These are phyloP conservation scores for Calonectris borealis DNA, from an alignment of 2,113 vertebrate genomes.

Conservation along the genomic window DNA sequence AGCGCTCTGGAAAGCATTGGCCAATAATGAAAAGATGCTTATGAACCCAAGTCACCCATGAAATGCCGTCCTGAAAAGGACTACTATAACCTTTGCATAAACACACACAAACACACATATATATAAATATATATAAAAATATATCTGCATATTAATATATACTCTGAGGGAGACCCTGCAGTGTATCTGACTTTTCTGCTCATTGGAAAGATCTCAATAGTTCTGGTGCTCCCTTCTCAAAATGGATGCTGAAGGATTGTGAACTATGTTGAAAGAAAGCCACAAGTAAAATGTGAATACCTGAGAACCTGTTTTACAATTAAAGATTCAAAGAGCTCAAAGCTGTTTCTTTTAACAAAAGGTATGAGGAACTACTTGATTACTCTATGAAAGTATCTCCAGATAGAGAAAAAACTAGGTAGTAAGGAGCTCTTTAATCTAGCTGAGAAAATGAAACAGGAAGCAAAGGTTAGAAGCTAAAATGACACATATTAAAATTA, in stretches of 20 bases:
- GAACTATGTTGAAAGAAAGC: neutral
- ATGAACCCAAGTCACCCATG: neutral
- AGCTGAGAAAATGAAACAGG: constrained; percentile 29
- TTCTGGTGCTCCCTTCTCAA: neutral
- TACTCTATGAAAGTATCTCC: neutral
- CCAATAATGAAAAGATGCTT: neutral
- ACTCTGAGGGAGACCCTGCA: neutral
- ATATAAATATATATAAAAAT: neutral
- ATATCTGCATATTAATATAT: neutral
- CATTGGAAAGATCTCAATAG: neutral
- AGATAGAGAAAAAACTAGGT: neutral
- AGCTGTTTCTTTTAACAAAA: neutral
- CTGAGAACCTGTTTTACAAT: neutral
- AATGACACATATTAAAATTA: neutral
- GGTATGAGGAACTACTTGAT: neutral
- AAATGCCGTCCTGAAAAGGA: neutral
- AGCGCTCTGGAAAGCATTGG: neutral
- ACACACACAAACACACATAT: neutral
- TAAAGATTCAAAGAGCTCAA: neutral
- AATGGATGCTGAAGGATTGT: neutral
- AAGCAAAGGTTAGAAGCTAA: constrained; percentile 20
- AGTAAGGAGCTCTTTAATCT: constrained; percentile 9
- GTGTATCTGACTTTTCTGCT: neutral
- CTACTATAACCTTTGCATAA: neutral
- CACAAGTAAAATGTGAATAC: neutral